Conservation (phyloP, 64 coral and sea anemone genomes). For the Platygyra sinensis region DNA sequence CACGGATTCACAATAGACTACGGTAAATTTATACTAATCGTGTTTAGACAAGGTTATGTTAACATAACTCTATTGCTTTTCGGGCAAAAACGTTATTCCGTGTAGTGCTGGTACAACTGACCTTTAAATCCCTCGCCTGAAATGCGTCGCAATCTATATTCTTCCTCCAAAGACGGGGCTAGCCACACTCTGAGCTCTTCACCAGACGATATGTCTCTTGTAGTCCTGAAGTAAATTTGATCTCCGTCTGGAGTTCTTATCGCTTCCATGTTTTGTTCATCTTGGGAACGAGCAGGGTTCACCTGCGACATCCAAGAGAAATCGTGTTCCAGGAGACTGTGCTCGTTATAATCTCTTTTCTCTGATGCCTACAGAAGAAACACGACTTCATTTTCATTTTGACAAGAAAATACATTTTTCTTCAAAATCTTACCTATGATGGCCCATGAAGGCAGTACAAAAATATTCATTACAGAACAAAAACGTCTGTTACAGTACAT, state of each 20-base stretch:
- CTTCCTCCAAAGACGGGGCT: constrained; percentile 50
- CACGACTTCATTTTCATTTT: background rate
- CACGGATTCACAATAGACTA: too few species aligned
- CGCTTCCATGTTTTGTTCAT: constrained; percentile 81
- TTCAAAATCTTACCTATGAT: too few species aligned
- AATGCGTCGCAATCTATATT: constrained; percentile 43
- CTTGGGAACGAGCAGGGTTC: constrained; percentile 1
- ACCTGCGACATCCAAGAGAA: constrained; percentile 22
- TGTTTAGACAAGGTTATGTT: too few species aligned
- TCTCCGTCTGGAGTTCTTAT: constrained; percentile 48
- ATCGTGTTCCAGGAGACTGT: background rate
- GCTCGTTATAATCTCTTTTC: background rate
- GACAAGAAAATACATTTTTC: background rate
- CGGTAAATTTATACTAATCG: too few species aligned
- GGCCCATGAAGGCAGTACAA: too few species aligned
- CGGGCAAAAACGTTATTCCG: background rate
- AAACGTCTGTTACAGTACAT: too few species aligned
- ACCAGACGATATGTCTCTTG: constrained; percentile 55
- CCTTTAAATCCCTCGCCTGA: constrained; percentile 30
- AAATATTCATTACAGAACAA: too few species aligned
- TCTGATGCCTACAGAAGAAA: constrained; percentile 5
- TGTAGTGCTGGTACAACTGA: background rate
- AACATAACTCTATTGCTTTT: too few species aligned
- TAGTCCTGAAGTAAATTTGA: constrained; percentile 65
- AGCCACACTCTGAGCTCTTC: constrained; percentile 77